Evolutionary conservation across 2,888 invertebrate species (phyloP).

Genomic region (Beris morrisii): DNA sequence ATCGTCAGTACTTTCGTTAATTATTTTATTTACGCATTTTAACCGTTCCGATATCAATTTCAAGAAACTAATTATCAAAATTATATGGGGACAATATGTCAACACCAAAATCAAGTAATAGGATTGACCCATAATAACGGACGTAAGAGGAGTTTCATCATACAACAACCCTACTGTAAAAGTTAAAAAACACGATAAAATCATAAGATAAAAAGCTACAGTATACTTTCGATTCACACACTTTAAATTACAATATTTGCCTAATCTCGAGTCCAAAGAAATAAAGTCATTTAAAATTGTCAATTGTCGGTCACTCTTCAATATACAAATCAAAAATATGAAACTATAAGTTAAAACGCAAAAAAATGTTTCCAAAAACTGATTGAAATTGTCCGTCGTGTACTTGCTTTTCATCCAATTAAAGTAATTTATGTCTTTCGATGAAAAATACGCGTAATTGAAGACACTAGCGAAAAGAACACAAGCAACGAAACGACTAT

Average conservation of each 20-base stretch:
- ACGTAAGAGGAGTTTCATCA: too few species aligned
- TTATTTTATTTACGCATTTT: not conserved
- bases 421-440: too few species aligned
- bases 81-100: not conserved
- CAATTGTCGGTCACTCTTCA: not conserved
- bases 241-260: not conserved
- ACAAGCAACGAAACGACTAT: too few species aligned
- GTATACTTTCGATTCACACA: not conserved
- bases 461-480: too few species aligned
- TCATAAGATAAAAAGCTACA: not conserved
- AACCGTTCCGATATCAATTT: not conserved
- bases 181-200: not conserved
- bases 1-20: not conserved
- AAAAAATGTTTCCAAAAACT: not conserved
- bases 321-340: not conserved
- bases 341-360: conserved; percentile 6
- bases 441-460: too few species aligned
- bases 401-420: too few species aligned
- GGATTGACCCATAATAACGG: not conserved
- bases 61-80: conserved; percentile 2
- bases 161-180: too few species aligned
- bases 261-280: not conserved
- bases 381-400: not conserved
- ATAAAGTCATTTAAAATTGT: conserved; percentile 5
- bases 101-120: not conserved